Base-by-base conservation (phyloP, 2,113 vertebrate genomes). In the Proterorhinus semilunaris region DNA sequence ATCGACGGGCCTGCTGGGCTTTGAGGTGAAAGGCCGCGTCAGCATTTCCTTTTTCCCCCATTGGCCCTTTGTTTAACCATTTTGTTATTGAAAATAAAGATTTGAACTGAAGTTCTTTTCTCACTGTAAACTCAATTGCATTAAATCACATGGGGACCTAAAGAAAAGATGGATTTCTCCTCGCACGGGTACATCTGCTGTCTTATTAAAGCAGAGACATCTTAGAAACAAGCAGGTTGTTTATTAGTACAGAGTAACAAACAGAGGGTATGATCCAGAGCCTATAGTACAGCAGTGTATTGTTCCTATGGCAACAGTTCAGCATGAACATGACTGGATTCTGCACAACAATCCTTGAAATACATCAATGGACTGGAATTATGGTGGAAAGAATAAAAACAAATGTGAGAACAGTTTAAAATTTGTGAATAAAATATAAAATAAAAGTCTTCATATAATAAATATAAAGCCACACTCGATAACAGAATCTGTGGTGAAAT, bases 201-300 rank as follows among this genome's bases (percentile, higher is more conserved):
- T 47, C 46, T 10, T 47, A 8, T 13, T 51, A 13, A 51, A 51
- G 10, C 49, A 51, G 55, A 4, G 43, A 51, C 49, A 11, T 13
- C 11, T 4, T 75, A 71, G 4, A 87, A 90, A 90, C 78, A 89
- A 89, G 87, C 87, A 89, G 75, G 77, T 82, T 75, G 15, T 91
- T 90, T 90, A 90, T 91, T 90, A 83, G 87, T 86, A 89, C 89
- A 92, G 80, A 89, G 83, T 83, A 83, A 77, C 79, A 83, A 79
- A 79, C 71, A 77, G 65, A 71, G 64, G 69, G 62, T 8, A 67
- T 44, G 69, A 48, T 47, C 13, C 47, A 69, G 69, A 62, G 66
- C 63, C 66, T 70, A 73, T 72, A 73, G 16, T 70, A 76, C 76
- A 79, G 43, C 75, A 44, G 69, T 65, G 47, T 71, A 15, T 65